These are phyloP conservation scores for Telenomus remus DNA, from an alignment of 1,140 invertebrate species.

Conservation along the genomic window DNA sequence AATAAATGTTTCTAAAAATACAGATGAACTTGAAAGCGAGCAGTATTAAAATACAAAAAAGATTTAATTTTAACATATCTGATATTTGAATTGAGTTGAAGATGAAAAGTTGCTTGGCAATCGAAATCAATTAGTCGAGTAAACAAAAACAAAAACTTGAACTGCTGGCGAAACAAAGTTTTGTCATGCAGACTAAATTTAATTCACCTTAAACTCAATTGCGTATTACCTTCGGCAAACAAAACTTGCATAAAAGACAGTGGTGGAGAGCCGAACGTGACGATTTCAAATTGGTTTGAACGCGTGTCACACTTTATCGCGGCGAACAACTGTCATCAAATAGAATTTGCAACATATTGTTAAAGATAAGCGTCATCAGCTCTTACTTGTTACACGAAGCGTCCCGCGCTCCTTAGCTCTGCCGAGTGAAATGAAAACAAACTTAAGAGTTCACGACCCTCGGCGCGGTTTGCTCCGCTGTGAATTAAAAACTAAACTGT, in stretches of 20 bases:
- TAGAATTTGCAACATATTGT: constrained; percentile 22
- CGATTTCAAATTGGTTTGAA: constrained; percentile 15
- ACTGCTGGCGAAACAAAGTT: background rate
- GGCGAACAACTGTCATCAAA: constrained; percentile 14
- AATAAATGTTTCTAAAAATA: no score
- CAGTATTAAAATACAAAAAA: no score
- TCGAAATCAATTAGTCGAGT: background rate
- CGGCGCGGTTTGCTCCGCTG: no score
- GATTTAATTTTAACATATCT: no score
- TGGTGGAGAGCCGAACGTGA: constrained; percentile 14
- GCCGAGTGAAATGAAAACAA: constrained; percentile 11
- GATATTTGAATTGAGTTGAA: no score
- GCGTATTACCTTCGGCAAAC: constrained; percentile 43
- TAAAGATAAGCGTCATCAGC: constrained; percentile 13
- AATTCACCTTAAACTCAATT: constrained; percentile 57
- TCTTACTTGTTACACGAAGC: constrained; percentile 28
- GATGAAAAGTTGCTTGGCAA: background rate
- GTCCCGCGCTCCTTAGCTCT: constrained; percentile 25
- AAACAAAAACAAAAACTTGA: constrained; percentile 4
- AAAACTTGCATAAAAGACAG: constrained; percentile 15
- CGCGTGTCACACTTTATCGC: constrained; percentile 22
- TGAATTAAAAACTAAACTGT: no score
- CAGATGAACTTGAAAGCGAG: no score
- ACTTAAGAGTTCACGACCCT: background rate
- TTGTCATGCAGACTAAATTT: constrained; percentile 42